Base-by-base conservation (phyloP, 2,888 invertebrate genomes). In the Stenodema calcarata region DNA sequence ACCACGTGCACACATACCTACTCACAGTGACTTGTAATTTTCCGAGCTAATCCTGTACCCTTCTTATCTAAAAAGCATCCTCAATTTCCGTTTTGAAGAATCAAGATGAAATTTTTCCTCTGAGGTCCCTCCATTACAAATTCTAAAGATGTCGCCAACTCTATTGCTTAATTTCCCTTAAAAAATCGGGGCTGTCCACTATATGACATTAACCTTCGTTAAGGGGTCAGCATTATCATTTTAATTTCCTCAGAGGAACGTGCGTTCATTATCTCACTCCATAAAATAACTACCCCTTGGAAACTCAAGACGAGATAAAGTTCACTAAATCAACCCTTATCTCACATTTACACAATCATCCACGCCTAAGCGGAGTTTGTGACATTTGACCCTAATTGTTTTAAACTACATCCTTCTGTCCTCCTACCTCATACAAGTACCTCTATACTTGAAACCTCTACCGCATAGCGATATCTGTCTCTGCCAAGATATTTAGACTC, bases 211-310 rank as follows among this genome's bases (percentile, higher is more conserved):
- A 41, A 42, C 78, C 78, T 44, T 41, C 41, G 41, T 78, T 78
- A 44, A 78, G 23, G 54, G 50, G 50, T 23, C 50, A 50, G 50
- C 70, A 42, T 69, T 83, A 83, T 69, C 69, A 83, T 83, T 83
- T 83, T 83, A 83, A 83, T 83, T 83, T 83, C 83, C 83, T 70
- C 35, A 7, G 23, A 54, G 80, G 54, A 83, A 83, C 83, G 83
- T 83, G 70, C 62, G 83, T 83, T 69, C 83, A 83, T 83, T 83
- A 83, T 83, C 83, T 70, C 70, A 70, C 70, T 42, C 83, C 83
- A 70, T 70, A 70, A 83, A 83, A 83, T 70, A n/a, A n/a, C n/a
- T n/a, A 70, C 41, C 83, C 82, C 70, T 70, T 23, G 62, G 41
- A 16, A 35, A 30, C 73, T 73, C 30, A 16, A 69, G 73, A 73